Percentiles rank a stretch among this genome's conserved stretches.
These are phyloP conservation scores for Diaperis boleti DNA, from an alignment of 2,888 invertebrate species.

Conservation along the genomic window DNA sequence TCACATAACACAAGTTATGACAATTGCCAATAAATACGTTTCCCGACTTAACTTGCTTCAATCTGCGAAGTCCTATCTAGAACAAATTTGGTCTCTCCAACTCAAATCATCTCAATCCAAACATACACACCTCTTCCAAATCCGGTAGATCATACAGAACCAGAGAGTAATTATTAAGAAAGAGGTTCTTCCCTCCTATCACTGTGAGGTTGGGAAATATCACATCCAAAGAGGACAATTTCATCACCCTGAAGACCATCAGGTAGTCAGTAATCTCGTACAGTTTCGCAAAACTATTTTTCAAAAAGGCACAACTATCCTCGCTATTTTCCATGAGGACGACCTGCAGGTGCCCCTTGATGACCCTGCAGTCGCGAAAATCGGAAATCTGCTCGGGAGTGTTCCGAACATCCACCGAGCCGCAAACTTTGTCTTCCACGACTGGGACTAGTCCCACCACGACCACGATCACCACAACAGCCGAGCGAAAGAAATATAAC, in stretches of 20 bases:
- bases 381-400: constrained; percentile 62
- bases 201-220: constrained; percentile 91
- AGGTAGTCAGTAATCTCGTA: constrained; percentile 88
- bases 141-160: constrained; percentile 79
- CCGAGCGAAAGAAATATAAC: not conserved
- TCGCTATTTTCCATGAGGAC: constrained; percentile 72
- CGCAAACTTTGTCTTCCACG: constrained; percentile 67
- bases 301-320: constrained; percentile 58
- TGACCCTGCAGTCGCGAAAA: constrained; percentile 75
- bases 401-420: constrained; percentile 72
- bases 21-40: constrained; percentile 3
- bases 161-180: constrained; percentile 76
- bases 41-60: not conserved
- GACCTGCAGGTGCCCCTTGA: constrained; percentile 84
- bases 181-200: constrained; percentile 83
- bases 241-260: constrained; percentile 79
- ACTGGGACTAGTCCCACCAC: too few species aligned
- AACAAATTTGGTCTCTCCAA: not conserved
- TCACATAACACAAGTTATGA: constrained; percentile 14
- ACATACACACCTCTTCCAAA: constrained; percentile 73
- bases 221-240: constrained; percentile 76
- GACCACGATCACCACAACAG: not conserved
- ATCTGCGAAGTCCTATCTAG: constrained; percentile 2
- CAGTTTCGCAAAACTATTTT: constrained; percentile 76
- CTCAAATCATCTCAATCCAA: not conserved